These are phyloP conservation scores for Orgyia antiqua DNA, from an alignment of 2,888 invertebrate species.

Conservation along the genomic window DNA sequence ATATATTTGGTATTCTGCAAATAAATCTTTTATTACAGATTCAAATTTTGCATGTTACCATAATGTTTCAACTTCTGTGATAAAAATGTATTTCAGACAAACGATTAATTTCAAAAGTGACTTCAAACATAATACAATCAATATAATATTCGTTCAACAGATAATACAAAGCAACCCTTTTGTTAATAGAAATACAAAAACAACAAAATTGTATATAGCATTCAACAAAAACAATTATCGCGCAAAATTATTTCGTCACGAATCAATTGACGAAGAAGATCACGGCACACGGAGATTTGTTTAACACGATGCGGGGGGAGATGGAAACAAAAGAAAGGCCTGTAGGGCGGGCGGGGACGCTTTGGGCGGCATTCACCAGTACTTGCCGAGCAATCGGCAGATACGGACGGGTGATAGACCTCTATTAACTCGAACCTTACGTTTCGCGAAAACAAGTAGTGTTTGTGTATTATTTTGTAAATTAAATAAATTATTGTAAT, in stretches of 20 bases:
- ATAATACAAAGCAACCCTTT: too few species aligned
- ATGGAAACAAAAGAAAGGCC: slow-evolving; percentile 73
- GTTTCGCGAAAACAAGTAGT: slow-evolving; percentile 39
- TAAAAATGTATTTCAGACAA: too few species aligned
- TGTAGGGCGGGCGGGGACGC: slow-evolving; percentile 63
- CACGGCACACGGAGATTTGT: slow-evolving; percentile 61
- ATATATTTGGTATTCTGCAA: too few species aligned
- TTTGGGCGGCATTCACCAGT: slow-evolving; percentile 49
- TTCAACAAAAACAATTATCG: slow-evolving; percentile 24
- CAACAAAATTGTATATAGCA: slow-evolving; percentile 2
- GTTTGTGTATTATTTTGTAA: slow-evolving; percentile 45
- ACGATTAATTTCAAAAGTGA: too few species aligned
- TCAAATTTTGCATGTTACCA: too few species aligned
- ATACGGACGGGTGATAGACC: slow-evolving; percentile 30
- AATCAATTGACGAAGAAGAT: slow-evolving; percentile 62
- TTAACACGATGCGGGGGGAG: slow-evolving; percentile 45
- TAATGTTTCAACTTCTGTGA: too few species aligned
- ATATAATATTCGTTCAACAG: too few species aligned
- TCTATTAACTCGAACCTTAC: slow-evolving; percentile 18
- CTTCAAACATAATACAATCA: too few species aligned
- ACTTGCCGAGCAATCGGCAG: slow-evolving; percentile 52
- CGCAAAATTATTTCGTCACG: slow-evolving; percentile 28
- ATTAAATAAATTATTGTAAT: too few species aligned
- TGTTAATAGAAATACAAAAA: too few species aligned
- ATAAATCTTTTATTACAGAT: too few species aligned